phyloP scores from a whole-genome alignment of 2,888 invertebrate genomes.

The Cephus runcator region DNA sequence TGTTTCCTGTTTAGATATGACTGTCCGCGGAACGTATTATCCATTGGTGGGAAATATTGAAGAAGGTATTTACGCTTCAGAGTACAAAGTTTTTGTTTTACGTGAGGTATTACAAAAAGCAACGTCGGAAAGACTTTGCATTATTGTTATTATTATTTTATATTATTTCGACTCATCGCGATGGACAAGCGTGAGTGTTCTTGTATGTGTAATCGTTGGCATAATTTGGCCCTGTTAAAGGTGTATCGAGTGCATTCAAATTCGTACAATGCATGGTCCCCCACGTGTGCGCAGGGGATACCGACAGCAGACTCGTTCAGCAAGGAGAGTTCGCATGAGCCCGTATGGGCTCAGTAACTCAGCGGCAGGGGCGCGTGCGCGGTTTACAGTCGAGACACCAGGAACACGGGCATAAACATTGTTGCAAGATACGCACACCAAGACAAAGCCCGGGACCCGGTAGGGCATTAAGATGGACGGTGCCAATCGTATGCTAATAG shows the following conservation, averaged over 20 bases:
- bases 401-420: slow-evolving; percentile 61
- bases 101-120: not conserved
- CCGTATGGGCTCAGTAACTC: not conserved
- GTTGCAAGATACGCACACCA: slow-evolving; percentile 52
- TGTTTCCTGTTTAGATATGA: not conserved
- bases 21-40: not conserved
- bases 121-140: not conserved
- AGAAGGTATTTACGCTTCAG: not conserved
- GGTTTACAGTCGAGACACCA: slow-evolving; percentile 53
- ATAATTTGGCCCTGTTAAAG: not conserved
- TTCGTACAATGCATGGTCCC: slow-evolving; percentile 14
- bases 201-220: not conserved
- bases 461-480: slow-evolving; percentile 59
- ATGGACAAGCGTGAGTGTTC: not conserved
- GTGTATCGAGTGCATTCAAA: not conserved
- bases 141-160: not conserved
- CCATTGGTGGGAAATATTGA: not conserved
- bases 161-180: not conserved
- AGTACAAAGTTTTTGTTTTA: not conserved
- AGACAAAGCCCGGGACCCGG: slow-evolving; percentile 38
- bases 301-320: slow-evolving; percentile 28
- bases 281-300: slow-evolving; percentile 30
- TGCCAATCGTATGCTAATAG: slow-evolving; percentile 65
- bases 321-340: slow-evolving; percentile 35
- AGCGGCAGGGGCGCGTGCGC: slow-evolving; percentile 52